Conservation (phyloP, 2,113 vertebrate genomes). For the Dromaius novaehollandiae region DNA sequence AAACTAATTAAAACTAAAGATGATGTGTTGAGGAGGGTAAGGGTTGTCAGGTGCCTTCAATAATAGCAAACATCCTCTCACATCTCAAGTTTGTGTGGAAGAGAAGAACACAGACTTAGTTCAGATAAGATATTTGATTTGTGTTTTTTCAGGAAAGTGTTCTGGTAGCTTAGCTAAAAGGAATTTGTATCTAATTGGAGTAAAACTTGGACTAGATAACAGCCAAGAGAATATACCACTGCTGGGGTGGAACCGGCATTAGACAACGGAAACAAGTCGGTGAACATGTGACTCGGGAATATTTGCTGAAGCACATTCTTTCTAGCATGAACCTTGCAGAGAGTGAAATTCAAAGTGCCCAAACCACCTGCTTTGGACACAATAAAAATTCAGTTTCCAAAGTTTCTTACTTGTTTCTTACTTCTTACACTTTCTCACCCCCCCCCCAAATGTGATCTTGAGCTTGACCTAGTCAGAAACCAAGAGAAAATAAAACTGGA, state of each 20-base stretch:
- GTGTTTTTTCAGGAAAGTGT: conserved; percentile 46
- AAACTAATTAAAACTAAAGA: conserved; percentile 22
- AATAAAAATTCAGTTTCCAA: not conserved
- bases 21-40: not conserved
- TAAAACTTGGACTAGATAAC: conserved; percentile 30
- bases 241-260: conserved; percentile 2
- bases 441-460: not conserved
- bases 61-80: conserved; percentile 22
- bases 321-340: not conserved
- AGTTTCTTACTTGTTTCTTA: too few species aligned
- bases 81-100: conserved; percentile 31
- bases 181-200: conserved; percentile 32
- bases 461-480: not conserved
- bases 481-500: not conserved
- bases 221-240: not conserved
- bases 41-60: conserved; percentile 26
- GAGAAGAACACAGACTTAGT: not conserved
- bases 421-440: not conserved
- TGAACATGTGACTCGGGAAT: conserved; percentile 10
- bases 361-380: not conserved
- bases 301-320: not conserved
- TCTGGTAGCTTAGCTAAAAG: conserved; percentile 42
- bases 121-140: conserved; percentile 23
- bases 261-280: conserved; percentile 3
- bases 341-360: conserved; percentile 4